These are phyloP conservation scores for Bombycilla garrulus DNA, from an alignment of 2,113 vertebrate species.

Conservation along the genomic window DNA sequence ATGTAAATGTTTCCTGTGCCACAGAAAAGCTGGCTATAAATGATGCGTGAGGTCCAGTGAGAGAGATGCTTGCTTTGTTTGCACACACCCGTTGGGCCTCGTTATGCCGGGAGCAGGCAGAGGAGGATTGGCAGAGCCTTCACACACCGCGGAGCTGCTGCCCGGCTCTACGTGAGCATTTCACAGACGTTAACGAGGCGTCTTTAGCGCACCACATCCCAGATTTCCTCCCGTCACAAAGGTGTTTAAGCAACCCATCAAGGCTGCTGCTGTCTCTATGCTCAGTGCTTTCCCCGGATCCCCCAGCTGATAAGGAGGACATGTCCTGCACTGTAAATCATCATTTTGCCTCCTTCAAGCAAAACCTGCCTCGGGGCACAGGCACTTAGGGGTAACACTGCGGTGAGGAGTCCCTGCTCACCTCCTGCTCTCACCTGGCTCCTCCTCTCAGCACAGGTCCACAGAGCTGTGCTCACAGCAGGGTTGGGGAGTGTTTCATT, in stretches of 20 bases:
- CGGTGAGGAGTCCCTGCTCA: background rate
- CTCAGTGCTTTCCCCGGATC: background rate
- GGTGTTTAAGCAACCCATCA: fast-evolving
- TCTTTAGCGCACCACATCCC: background rate
- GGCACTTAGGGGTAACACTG: background rate
- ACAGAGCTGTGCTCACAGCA: fast-evolving
- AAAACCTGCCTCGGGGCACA: background rate
- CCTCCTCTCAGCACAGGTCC: background rate
- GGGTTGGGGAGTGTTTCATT: background rate
- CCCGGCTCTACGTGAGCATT: background rate
- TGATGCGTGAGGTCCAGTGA: conserved; percentile 54
- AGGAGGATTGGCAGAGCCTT: background rate
- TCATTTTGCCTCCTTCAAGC: fast-evolving
- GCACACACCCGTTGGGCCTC: conserved; percentile 17
- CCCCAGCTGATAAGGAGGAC: background rate
- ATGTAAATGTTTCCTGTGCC: conserved; percentile 47
- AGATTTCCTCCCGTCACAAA: background rate
- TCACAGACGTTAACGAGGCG: background rate
- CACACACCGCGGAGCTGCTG: background rate
- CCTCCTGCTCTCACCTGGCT: background rate
- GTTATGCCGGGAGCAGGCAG: background rate
- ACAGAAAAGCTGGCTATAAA: conserved; percentile 44
- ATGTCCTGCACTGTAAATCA: background rate
- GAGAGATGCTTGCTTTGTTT: conserved; percentile 41
- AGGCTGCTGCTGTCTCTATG: background rate